These are phyloP conservation scores for Pseudomyrmex sp. DNA, from an alignment of 1,140 invertebrate genomes.

Conservation along the genomic window DNA sequence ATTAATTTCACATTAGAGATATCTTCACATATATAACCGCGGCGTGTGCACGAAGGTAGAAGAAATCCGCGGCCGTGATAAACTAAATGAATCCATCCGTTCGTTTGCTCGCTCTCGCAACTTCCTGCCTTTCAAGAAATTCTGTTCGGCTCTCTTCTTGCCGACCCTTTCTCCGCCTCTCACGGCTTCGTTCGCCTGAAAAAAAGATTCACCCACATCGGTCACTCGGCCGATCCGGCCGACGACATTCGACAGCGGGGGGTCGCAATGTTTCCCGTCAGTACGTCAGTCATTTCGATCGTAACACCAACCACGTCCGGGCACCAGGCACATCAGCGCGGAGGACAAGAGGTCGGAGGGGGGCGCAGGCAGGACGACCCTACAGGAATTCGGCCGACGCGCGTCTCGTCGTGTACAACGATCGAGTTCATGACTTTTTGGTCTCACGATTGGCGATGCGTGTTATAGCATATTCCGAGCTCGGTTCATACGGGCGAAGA, in stretches of 20 bases:
- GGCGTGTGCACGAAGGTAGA: not conserved
- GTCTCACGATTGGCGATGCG: slow-evolving; percentile 49
- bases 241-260: slow-evolving; percentile 83
- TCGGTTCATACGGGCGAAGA: not conserved
- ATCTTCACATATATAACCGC: not conserved
- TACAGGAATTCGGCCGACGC: slow-evolving; percentile 75
- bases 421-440: slow-evolving; percentile 59
- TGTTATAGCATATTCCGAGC: slow-evolving; percentile 21
- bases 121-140: slow-evolving; percentile 12
- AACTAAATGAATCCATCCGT: not conserved
- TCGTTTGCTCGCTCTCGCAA: not conserved
- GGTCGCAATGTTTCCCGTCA: slow-evolving; percentile 82
- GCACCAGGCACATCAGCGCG: slow-evolving; percentile 37
- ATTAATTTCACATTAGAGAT: not conserved
- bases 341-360: slow-evolving; percentile 51
- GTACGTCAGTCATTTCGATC: slow-evolving; percentile 82
- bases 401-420: slow-evolving; percentile 43
- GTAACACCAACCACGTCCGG: slow-evolving; percentile 75
- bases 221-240: slow-evolving; percentile 78
- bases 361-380: slow-evolving; percentile 67
- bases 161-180: slow-evolving; percentile 21
- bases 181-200: slow-evolving; percentile 35
- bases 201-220: slow-evolving; percentile 81
- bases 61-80: not conserved
- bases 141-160: not conserved